A percentile compares a stretch with the other conserved stretches of the same genome.
Conservation (phyloP, 2,113 vertebrate genomes). For the Ciconia stormi region DNA sequence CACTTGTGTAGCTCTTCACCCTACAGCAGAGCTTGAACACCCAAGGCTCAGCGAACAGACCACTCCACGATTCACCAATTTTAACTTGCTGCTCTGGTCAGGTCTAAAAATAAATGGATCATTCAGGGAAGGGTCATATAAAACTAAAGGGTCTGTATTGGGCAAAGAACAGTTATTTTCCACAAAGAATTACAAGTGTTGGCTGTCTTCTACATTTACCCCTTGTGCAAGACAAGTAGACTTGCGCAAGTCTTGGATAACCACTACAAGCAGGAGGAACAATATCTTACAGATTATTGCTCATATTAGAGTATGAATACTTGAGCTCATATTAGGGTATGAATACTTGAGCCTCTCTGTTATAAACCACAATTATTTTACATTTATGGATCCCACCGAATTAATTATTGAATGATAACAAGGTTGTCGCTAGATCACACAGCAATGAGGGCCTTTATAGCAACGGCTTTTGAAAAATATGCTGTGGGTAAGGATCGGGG, state of each 20-base stretch:
- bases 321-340: background rate
- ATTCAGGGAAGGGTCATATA: background rate
- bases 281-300: background rate
- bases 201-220: background rate
- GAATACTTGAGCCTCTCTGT: background rate
- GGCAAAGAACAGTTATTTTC: background rate
- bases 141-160: background rate
- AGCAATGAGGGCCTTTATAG: background rate
- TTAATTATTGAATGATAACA: background rate
- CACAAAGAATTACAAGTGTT: background rate
- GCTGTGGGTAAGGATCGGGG: rapidly evolving
- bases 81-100: background rate
- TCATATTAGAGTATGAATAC: background rate
- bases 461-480: rapidly evolving
- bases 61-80: background rate
- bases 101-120: background rate
- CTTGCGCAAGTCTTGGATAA: background rate
- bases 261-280: background rate
- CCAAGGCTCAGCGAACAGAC: background rate
- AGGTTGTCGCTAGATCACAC: background rate
- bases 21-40: background rate
- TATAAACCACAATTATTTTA: background rate
- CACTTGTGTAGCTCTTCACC: background rate
- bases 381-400: background rate
- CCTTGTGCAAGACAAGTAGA: background rate